Evolutionary conservation across 2,113 vertebrate genomes (phyloP), one percentile per base, ranked within the genome.

Genomic region (Morphnarchus princeps): DNA sequence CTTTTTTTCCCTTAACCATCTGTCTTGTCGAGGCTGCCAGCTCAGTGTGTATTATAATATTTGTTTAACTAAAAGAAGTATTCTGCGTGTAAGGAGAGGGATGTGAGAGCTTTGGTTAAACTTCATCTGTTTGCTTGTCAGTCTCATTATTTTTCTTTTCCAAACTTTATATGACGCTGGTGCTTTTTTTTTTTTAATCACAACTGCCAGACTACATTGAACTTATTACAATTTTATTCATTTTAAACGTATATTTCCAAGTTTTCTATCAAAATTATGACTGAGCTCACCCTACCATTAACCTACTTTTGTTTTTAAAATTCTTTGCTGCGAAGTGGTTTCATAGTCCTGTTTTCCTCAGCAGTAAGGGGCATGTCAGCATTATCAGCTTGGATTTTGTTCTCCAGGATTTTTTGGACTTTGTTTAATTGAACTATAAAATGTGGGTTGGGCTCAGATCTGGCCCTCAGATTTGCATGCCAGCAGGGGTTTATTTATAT

Each of bases 111-210:
- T 95, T 87, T 1, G 0, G 18, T 78, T 89, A 54, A 92, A 83
- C 32, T 79, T 87, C 16, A 11, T 13, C 7, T 34, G 17, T 49
- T 49, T 92, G 24, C 12, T 69, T 34, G 1, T 49, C 22, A 36
- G 7, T 38, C 10, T 73, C n/a, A 28, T 28, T 29, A 12, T 17
- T 94, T 54, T 29, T 24, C 8, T 58, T 63, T 87, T 4, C 49
- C 49, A 52, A 59, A 31, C 32, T 71, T 34, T 6, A 1, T 22
- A 29, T 29, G 14, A 4, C 5, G 10, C 4, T 0, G 0, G 4
- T 54, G 19, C 1, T 59, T 42, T 16, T 40, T 34, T 40, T 42
- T 21, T 61, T 89, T 42, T 16, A 20, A 54, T 42, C 31, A n/a
- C 10, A 20, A 14, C 3, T 9, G 2, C 16, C 40, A 45, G 40